Base-by-base conservation (phyloP, 2,888 invertebrate species). In the Acleris holmiana region DNA sequence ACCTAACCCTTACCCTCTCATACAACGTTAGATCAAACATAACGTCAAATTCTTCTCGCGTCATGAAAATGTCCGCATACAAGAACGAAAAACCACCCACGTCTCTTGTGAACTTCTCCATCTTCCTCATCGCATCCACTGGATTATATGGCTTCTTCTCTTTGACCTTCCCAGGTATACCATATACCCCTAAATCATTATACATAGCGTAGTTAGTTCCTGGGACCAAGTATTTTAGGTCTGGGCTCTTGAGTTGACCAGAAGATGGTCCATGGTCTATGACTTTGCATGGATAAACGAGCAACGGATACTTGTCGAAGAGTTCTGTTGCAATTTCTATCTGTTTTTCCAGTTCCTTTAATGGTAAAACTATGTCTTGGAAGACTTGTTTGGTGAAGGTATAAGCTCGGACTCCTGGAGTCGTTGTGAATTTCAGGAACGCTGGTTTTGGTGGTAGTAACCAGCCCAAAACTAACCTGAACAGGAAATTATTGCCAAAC, bases 1-100 rank as follows among this genome's bases (percentile, higher is more conserved):
- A 95, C 78, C 94, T 94, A 73, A 78, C 86, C 65, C 95, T 87
- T 2, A 95, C 95, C 25, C 79, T 76, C 69, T 95, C 94, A 73
- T 95, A 95, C 68, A 95, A 78, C 0, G 89, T 89, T 73, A 95
- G 80, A 81, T 95, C 95, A 73, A 95, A 95, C 95, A 95, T 95
- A 71, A 93, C 88, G 69, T 94, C 93, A 75, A 95, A 95, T 75
- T 95, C 95, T 25, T 92, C 78, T 15, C 87, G 83, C 0, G 89
- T 94, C 95, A 95, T 95, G 73, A 95, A 95, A 47, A 95, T 95
- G 75, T 95, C 95, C 0, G 95, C 95, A 69, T 95, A 95, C 19
- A 95, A 79, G 77, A 95, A 95, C 3, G 95, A 94, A 75, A 93
- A 95, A 0, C 95, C 95, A 0, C 95, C 95, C 1, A 95, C 93